Percentiles rank a stretch among this genome's conserved stretches.
These are phyloP conservation scores for Galerucella calmariensis DNA, from an alignment of 2,888 invertebrate genomes.

Conservation along the genomic window DNA sequence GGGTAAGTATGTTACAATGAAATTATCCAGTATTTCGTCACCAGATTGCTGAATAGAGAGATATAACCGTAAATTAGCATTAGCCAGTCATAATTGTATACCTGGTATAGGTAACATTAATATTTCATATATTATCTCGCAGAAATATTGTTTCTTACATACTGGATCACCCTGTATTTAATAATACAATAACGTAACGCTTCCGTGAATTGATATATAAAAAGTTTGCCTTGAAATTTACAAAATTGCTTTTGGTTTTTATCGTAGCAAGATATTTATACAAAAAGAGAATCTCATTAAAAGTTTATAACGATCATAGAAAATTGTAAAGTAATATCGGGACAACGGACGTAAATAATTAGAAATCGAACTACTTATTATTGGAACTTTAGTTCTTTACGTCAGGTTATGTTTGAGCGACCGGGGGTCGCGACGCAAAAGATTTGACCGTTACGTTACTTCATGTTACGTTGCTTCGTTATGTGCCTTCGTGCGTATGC, in stretches of 20 bases:
- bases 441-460: too few relatives aligned
- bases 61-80: slow-evolving; percentile 4
- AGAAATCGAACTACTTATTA: not conserved
- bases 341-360: too few relatives aligned
- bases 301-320: not conserved
- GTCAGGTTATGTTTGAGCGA: too few relatives aligned
- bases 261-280: not conserved
- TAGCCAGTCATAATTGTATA: slow-evolving; percentile 5
- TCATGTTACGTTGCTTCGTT: too few relatives aligned
- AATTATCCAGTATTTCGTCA: slow-evolving; percentile 1
- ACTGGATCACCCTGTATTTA: too few relatives aligned
- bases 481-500: too few relatives aligned
- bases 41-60: not conserved
- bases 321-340: not conserved
- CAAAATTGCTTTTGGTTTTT: not conserved
- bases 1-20: slow-evolving; percentile 10
- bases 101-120: too few relatives aligned
- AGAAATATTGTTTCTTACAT: too few relatives aligned
- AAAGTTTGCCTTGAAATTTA: not conserved
- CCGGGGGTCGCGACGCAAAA: too few relatives aligned
- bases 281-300: slow-evolving; percentile 2
- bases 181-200: not conserved
- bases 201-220: not conserved
- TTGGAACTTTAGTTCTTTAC: too few relatives aligned
- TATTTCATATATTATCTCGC: too few relatives aligned